Base-by-base conservation (phyloP, 2,797 vertebrate genomes). In the Urocyon cinereoargenteus region DNA sequence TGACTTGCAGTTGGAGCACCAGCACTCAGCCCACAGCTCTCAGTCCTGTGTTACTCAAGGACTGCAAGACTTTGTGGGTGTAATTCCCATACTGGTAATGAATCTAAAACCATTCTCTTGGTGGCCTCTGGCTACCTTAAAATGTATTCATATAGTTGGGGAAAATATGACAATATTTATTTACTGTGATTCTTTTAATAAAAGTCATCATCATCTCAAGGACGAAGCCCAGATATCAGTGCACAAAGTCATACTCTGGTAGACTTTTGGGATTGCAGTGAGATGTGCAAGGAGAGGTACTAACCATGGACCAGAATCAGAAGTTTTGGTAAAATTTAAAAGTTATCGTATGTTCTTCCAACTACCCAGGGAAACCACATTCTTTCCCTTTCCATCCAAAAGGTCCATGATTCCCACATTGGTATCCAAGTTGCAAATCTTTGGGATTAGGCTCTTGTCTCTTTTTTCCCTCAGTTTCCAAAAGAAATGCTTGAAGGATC, bases 161-260 rank as follows among this genome's bases (percentile, higher is more conserved):
- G 24, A 51, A 86, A 89, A 93, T 24, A 21, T 62, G 64, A 94
- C 55, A 91, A 55, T 15, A 73, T 78, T 70, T 77, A 40, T 57
- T 82, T 45, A 85, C 49, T 92, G 15, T 86, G 90, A 55, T 62
- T 73, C 13, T 72, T 92, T 72, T 87, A 73, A 90, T 77, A 79
- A 45, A 96, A 93, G 72, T 72, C 57, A 70, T 34, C 13, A 92
- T 68, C 22, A 62, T 51, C 53, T 94, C 77, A 49, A 93, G 53
- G 22, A 81, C 45, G 28, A 94, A 86, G 13, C 66, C 64, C 57
- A 94, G 89, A 91, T 86, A 79, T 59, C 40, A 61, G 26, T 14
- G 24, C 26, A 72, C 49, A 75, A 40, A 94, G 77, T 40, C 55
- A 94, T 59, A 53, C 2, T 36, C 62, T 57, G 9, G 22, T 59